Evolutionary conservation across 2,113 vertebrate genomes (phyloP), one percentile per base, ranked within the genome.

Genomic region (Neofelis nebulosa): DNA sequence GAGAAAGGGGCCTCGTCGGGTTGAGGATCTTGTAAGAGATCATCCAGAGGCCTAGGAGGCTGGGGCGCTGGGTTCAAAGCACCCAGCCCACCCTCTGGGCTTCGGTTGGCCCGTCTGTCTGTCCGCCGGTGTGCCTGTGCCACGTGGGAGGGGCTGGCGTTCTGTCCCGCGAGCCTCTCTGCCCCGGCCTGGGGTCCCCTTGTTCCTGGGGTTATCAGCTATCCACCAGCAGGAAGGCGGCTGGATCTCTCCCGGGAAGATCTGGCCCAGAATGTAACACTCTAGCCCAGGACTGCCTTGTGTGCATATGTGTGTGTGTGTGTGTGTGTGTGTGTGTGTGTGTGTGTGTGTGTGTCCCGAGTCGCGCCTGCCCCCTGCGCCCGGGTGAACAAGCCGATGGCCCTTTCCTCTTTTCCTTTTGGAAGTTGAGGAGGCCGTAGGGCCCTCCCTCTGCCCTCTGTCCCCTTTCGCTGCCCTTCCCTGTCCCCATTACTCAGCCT

Each of bases 331-430:
- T 57, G 55, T 29, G 4, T 19, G 55, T 57, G 55, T 57, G 52
- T 55, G 52, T 21, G 55, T 25, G 55, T 45, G 71, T 36, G 29
- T 41, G 55, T 21, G 12, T 25, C 45, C 7, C 4, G 7, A 29
- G 38, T 11, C 0, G 21, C 31, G 38, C 38, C 33, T 7, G 38
- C 3, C 36, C 13, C n/a, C 14, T 0, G 8, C 8, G 15, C 68
- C 57, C 84, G 18, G 57, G 6, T 23, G 2, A 1, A 16, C 11
- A 7, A 81, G 25, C 18, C 69, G 29, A 2, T 2, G 1, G 11
- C n/a, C 23, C n/a, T 92, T 97, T 94, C 96, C 97, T 98, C 95
- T 95, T 98, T 96, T 97, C 97, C 96, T 78, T 92, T 57, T 27
- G 50, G 91, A 65, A 27, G 15, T 23, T 7, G 36, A 45, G 25